Percentiles rank a stretch among this genome's conserved stretches.
Evolutionary conservation across 64 coral and sea anemone genomes (phyloP).

Genomic region (Acropora yongei): DNA sequence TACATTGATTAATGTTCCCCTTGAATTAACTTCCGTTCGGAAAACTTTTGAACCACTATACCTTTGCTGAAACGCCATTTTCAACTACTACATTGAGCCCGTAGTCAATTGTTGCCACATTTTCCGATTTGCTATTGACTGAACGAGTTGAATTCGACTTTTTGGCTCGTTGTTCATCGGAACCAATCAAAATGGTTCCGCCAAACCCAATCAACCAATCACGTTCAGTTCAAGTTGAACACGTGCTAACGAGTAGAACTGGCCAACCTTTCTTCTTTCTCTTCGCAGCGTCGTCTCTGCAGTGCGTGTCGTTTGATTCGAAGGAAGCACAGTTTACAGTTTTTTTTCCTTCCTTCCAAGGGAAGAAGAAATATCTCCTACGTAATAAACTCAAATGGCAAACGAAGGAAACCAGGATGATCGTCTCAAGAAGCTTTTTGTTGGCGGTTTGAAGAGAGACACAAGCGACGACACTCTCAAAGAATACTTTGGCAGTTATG

Average conservation of each 20-base stretch:
- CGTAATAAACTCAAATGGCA: constrained; percentile 1
- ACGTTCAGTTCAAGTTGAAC: background rate
- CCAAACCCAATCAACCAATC: background rate
- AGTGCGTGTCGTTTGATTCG: background rate
- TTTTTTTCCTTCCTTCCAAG: background rate
- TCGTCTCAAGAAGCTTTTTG: constrained; percentile 81
- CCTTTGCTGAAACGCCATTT: constrained; percentile 79
- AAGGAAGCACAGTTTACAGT: no score
- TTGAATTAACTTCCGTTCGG: background rate
- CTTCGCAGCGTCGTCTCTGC: background rate
- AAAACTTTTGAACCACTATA: background rate
- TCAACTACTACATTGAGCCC: constrained; percentile 27
- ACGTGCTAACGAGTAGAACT: background rate
- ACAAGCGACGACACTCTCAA: constrained; percentile 75
- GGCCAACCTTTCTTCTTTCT: background rate
- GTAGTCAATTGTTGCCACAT: background rate
- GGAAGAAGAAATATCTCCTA: background rate
- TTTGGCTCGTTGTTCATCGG: background rate
- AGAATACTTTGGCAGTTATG: constrained; percentile 82
- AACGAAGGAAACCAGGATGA: constrained; percentile 15
- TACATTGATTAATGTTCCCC: background rate
- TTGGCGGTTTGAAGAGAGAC: constrained; percentile 78
- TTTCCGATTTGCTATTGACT: background rate
- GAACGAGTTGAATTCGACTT: background rate
- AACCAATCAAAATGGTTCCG: constrained; percentile 25